phyloP scores from a whole-genome alignment of 2,113 vertebrate species.

The Fulmarus glacialis region DNA sequence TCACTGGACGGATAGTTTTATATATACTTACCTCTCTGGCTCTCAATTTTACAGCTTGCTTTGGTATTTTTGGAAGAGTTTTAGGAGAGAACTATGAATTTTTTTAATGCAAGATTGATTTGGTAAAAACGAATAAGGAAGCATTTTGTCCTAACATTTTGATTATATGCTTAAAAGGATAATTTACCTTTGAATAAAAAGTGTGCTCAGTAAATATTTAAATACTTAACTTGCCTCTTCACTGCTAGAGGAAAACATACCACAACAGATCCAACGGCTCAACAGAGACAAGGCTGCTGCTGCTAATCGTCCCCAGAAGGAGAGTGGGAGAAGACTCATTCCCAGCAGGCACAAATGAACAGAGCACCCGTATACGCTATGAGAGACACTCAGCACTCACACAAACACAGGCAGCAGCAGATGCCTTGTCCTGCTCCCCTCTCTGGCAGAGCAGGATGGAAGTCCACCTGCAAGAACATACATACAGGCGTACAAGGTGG shows the following conservation, averaged over 20 bases:
- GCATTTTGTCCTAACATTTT: not conserved
- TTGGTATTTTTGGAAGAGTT: not conserved
- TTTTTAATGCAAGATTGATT: not conserved
- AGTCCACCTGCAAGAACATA: not conserved
- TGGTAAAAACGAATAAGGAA: not conserved
- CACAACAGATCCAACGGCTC: not conserved
- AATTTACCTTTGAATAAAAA: not conserved
- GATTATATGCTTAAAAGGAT: not conserved
- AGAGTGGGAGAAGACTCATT: not conserved
- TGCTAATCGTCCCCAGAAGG: not conserved
- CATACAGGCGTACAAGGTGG: not conserved
- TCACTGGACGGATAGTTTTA: not conserved
- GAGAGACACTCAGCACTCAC: not conserved
- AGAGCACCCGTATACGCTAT: rapidly evolving
- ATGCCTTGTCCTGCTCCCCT: not conserved
- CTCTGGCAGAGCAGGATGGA: not conserved
- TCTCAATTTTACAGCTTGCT: not conserved
- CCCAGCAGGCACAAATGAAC: not conserved
- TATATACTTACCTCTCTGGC: not conserved
- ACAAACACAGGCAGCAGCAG: not conserved
- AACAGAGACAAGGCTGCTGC: not conserved
- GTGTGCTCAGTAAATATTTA: not conserved
- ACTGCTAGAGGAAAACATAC: not conserved
- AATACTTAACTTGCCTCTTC: not conserved
- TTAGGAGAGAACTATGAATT: not conserved